Percentiles rank a stretch among this genome's conserved stretches.
phyloP scores from a whole-genome alignment of 2,888 invertebrate species.

The Eutolmus rufibarbis region DNA sequence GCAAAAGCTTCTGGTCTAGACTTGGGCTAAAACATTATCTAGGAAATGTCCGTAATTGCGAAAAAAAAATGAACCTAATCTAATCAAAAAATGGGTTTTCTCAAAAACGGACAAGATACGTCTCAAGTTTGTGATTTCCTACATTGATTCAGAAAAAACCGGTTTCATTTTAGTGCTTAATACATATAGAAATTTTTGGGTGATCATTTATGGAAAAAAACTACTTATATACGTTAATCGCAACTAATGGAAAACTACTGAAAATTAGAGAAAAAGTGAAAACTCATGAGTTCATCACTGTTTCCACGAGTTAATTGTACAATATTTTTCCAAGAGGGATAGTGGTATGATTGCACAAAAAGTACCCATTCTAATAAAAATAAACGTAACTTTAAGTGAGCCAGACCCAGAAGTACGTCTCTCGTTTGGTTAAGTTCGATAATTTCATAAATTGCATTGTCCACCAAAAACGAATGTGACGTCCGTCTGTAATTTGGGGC shows the following conservation, averaged over 20 bases:
- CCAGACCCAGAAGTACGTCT: neutral
- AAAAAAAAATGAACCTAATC: too few species aligned
- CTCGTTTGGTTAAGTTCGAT: neutral
- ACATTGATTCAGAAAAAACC: too few species aligned
- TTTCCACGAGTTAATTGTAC: neutral
- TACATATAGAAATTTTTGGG: too few species aligned
- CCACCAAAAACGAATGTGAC: constrained; percentile 8
- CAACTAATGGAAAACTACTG: neutral
- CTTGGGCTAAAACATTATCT: too few species aligned
- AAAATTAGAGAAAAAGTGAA: neutral
- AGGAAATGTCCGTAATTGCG: too few species aligned
- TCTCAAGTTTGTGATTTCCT: too few species aligned
- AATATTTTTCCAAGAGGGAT: neutral
- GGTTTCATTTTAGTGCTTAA: too few species aligned
- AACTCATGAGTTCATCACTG: neutral
- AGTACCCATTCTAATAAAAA: neutral
- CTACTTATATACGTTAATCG: too few species aligned
- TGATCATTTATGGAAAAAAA: too few species aligned
- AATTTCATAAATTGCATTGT: constrained; percentile 17
- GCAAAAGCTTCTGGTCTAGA: too few species aligned
- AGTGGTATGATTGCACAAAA: neutral
- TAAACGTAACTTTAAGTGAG: neutral
- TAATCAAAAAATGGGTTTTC: too few species aligned
- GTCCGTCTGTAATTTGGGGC: constrained; percentile 13
- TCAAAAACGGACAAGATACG: too few species aligned